Percentiles rank a stretch among this genome's conserved stretches.
Conservation (phyloP, 2,888 invertebrate genomes). For the Melanostoma scalare region DNA sequence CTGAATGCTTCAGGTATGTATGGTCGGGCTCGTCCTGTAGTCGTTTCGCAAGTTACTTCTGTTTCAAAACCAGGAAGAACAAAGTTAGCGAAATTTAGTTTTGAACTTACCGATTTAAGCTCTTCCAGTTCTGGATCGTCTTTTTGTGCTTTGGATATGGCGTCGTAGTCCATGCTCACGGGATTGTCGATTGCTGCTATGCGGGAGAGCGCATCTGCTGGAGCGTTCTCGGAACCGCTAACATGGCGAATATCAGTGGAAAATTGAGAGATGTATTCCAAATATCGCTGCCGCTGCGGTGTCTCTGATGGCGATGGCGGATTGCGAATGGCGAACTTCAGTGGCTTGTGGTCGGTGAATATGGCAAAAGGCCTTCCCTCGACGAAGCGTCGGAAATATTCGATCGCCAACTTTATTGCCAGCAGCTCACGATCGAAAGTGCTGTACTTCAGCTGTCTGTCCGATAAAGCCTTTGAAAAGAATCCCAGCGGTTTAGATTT, state of each 20-base stretch:
- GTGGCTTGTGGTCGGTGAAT: background rate
- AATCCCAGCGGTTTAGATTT: constrained; percentile 28
- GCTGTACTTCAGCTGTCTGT: constrained; percentile 19
- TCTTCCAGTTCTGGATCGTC: constrained; percentile 4
- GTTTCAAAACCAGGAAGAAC: constrained; percentile 4
- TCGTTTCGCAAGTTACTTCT: constrained; percentile 51
- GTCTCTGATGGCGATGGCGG: background rate
- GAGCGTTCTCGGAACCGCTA: background rate
- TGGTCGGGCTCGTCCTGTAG: constrained; percentile 34
- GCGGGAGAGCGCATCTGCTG: constrained; percentile 31
- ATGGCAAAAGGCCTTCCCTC: no score
- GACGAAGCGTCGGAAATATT: background rate
- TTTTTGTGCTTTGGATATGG: constrained; percentile 27
- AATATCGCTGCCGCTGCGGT: constrained; percentile 31
- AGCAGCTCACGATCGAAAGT: constrained; percentile 30
- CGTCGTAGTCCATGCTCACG: constrained; percentile 10
- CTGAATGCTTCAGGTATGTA: constrained; percentile 23
- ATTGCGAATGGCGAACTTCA: constrained; percentile 16
- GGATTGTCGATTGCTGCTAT: constrained; percentile 25
- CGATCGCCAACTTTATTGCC: constrained; percentile 12
- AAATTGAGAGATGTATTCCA: constrained; percentile 44
- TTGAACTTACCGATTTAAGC: constrained; percentile 16
- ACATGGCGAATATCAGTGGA: constrained; percentile 53
- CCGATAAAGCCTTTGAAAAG: constrained; percentile 20
- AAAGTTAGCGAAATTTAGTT: constrained; percentile 14